Conservation (phyloP, 2,797 vertebrate species). For the Aselliscus stoliczkanus region DNA sequence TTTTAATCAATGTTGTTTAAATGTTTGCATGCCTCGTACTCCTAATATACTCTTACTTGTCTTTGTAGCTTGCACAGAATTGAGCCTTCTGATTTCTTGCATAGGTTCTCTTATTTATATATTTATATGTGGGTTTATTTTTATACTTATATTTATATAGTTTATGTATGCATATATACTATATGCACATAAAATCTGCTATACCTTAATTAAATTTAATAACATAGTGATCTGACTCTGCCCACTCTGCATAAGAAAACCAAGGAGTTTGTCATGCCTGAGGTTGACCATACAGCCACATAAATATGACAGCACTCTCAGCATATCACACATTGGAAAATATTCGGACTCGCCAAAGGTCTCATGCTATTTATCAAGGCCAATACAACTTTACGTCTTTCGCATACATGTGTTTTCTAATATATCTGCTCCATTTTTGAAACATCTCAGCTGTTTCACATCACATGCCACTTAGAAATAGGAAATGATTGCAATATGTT, state of each 20-base stretch:
- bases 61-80: neutral
- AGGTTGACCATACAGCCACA: neutral
- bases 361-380: conserved; percentile 18
- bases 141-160: neutral
- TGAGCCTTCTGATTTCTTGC: neutral
- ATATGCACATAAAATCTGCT: neutral
- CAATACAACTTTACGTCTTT: neutral
- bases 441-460: conserved; percentile 30
- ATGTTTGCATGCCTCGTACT: neutral
- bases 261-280: neutral
- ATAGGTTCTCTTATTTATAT: neutral
- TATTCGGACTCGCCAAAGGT: neutral
- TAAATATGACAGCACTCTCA: conserved; percentile 19
- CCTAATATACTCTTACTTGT: neutral
- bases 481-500: conserved; percentile 12
- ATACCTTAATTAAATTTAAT: neutral
- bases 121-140: neutral
- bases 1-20: neutral
- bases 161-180: neutral
- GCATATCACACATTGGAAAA: neutral
- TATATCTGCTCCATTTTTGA: neutral
- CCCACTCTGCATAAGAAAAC: neutral
- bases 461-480: conserved; percentile 40
- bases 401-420: conserved; percentile 14
- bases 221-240: neutral